phyloP scores from a whole-genome alignment of 1,140 invertebrate genomes.

The Reticulitermes speratus region DNA sequence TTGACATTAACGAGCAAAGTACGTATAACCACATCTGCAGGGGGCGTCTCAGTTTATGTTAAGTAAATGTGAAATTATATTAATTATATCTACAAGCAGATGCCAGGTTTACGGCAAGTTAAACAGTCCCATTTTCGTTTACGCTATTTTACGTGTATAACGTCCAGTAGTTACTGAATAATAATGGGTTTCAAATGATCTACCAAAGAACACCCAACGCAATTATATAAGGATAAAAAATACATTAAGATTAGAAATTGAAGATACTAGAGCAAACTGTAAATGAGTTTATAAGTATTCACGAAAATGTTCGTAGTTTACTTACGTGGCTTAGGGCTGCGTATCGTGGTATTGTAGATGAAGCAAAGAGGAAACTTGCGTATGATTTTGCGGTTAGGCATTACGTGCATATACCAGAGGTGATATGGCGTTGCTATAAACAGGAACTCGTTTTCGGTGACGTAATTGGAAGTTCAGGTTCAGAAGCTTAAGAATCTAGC shows the following conservation, averaged over 20 bases:
- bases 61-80: background rate
- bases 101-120: background rate
- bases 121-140: background rate
- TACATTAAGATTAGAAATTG: background rate
- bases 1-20: background rate
- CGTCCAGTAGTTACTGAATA: constrained; percentile 1
- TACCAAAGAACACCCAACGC: background rate
- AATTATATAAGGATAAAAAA: background rate
- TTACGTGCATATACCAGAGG: background rate
- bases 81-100: background rate
- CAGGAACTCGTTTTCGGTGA: background rate
- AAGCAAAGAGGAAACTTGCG: background rate
- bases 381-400: background rate
- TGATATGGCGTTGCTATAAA: background rate
- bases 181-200: constrained; percentile 9
- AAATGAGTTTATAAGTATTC: constrained; percentile 15
- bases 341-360: background rate
- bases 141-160: background rate
- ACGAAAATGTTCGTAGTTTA: background rate
- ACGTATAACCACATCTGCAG: background rate
- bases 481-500: background rate
- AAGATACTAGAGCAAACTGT: background rate
- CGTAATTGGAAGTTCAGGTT: background rate
- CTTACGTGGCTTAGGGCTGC: background rate
- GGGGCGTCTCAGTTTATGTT: background rate